Evolutionary conservation across 2,888 invertebrate species (phyloP).

Genomic region (Argyresthia albistria): DNA sequence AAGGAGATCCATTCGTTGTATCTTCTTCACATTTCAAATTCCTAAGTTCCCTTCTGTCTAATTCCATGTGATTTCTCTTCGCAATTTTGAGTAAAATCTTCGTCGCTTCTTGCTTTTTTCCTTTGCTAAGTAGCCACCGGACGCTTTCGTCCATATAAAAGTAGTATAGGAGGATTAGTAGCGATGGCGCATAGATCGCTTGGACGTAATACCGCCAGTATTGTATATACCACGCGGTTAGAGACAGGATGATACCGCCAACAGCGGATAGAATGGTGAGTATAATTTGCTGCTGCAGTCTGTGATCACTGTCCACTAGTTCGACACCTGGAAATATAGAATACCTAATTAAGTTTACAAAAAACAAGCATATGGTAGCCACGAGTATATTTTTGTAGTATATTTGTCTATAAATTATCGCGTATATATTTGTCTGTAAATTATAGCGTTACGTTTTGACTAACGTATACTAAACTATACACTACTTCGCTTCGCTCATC

Average conservation of each 20-base stretch:
- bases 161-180: constrained; percentile 72
- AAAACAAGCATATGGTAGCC: background rate
- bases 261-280: constrained; percentile 40
- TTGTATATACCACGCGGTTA: constrained; percentile 70
- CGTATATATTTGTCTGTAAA: too few species aligned
- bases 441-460: too few species aligned
- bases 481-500: too few species aligned
- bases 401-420: too few species aligned
- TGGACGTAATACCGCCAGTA: constrained; percentile 75
- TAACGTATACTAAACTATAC: too few species aligned
- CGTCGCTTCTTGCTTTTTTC: constrained; percentile 70
- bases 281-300: background rate
- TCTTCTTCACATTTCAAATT: constrained; percentile 5
- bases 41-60: constrained; percentile 3
- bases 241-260: constrained; percentile 72
- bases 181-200: constrained; percentile 74
- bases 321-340: constrained; percentile 63
- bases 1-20: background rate
- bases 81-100: constrained; percentile 67
- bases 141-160: constrained; percentile 76
- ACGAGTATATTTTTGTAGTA: background rate
- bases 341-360: background rate
- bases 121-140: constrained; percentile 77
- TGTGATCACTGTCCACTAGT: constrained; percentile 66
- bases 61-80: constrained; percentile 17